Percentiles rank a stretch among this genome's conserved stretches.
Conservation (phyloP, 2,888 invertebrate species). For the Thereva unica region DNA sequence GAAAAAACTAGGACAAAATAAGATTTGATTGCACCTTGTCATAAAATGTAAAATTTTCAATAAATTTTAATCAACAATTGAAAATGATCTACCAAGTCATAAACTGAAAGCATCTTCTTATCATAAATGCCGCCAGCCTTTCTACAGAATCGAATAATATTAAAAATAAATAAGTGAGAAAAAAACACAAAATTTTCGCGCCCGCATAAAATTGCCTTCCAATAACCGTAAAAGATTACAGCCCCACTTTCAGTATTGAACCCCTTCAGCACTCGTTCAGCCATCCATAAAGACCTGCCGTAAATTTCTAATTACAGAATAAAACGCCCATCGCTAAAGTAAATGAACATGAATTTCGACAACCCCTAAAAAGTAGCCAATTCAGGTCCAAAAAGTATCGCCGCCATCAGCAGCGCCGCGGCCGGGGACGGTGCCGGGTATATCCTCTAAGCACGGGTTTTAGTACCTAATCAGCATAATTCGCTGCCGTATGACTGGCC, state of each 20-base stretch:
- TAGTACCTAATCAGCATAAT: slow-evolving; percentile 35
- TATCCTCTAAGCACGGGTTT: slow-evolving; percentile 28
- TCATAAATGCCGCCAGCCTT: no score
- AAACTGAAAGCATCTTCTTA: no score
- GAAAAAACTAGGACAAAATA: no score
- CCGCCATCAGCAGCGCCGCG: slow-evolving; percentile 4
- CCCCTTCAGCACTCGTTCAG: slow-evolving; percentile 1
- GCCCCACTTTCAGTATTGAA: not conserved
- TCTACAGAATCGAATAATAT: no score
- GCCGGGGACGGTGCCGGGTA: not conserved
- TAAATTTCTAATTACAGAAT: slow-evolving; percentile 32
- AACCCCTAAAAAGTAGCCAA: slow-evolving; percentile 13
- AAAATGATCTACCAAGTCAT: no score
- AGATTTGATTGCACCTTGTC: no score
- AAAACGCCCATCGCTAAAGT: slow-evolving; percentile 23
- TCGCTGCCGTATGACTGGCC: slow-evolving; percentile 21
- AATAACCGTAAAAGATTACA: not conserved
- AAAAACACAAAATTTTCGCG: no score
- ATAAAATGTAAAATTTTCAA: no score
- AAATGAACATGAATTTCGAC: slow-evolving; percentile 29
- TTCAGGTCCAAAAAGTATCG: not conserved
- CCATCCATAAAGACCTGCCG: slow-evolving; percentile 17
- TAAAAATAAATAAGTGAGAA: no score
- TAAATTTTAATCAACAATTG: no score
- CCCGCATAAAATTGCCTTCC: no score